Evolutionary conservation across 2,888 invertebrate genomes (phyloP).

Genomic region (Malthinus flaveolus): DNA sequence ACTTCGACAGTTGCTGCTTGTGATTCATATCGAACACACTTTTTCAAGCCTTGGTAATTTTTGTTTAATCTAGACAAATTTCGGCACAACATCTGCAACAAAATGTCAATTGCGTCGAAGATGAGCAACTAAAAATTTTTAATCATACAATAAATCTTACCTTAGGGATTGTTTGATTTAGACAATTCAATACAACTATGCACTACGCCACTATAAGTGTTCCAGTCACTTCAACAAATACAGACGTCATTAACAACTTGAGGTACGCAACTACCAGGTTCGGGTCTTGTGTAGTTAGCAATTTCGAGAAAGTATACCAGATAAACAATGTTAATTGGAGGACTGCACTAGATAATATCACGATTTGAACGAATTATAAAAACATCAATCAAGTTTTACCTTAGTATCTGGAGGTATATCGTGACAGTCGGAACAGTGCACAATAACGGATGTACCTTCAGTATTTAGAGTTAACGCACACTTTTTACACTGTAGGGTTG

Average conservation of each 20-base stretch:
- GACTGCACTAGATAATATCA: constrained; percentile 39
- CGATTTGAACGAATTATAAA: constrained; percentile 6
- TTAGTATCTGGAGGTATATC: constrained; percentile 34
- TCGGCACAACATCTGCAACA: constrained; percentile 29
- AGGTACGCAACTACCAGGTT: background rate
- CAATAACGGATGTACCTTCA: constrained; percentile 43
- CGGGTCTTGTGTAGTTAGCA: constrained; percentile 40
- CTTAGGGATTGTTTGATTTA: background rate
- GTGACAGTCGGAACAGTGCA: constrained; percentile 46
- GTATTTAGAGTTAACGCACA: constrained; percentile 47
- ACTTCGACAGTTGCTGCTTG: constrained; percentile 36
- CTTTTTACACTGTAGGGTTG: constrained; percentile 41
- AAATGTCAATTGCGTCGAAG: too few relatives aligned
- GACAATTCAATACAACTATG: constrained; percentile 7
- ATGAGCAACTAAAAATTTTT: background rate
- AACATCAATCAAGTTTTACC: constrained; percentile 7
- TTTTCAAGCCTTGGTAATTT: constrained; percentile 2
- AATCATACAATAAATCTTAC: background rate
- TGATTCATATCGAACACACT: constrained; percentile 23
- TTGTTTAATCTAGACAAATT: constrained; percentile 19
- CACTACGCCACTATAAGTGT: background rate
- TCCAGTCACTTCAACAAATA: background rate
- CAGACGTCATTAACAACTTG: background rate
- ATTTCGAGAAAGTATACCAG: constrained; percentile 43
- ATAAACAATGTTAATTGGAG: constrained; percentile 36